Base-by-base conservation (phyloP, 2,113 vertebrate genomes). In the Chrysemys picta region DNA sequence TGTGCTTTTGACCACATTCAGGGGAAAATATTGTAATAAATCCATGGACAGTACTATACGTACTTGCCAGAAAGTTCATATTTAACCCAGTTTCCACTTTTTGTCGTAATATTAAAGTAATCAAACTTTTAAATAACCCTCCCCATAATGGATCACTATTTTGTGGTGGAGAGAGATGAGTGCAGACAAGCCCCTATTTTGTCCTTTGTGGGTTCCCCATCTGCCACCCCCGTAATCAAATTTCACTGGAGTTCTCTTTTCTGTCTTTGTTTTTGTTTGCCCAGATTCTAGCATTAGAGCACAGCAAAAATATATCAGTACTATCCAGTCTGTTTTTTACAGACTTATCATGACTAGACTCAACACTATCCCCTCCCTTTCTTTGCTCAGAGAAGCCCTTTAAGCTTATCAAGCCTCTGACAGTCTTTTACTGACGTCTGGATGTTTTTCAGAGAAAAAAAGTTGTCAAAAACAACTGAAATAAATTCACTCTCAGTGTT, bases 331-430 rank as follows among this genome's bases (percentile, higher is more conserved):
- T 95, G 90, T 89, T 96, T 96, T 89, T 89, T 84, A 85, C 89
- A 62, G 82, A 94, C 80, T 96, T 97, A 93, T 96, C 96, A 2
- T 47, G 88, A 82, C 87, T 91, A 62, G 84, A 69, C 96, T 95
- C 94, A 96, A 90, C 75, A 92, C 49, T 85, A 94, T 72, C 53
- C 14, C 85, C 47, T 76, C 92, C 93, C 90, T 96, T 88, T 94
- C 69, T 93, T 84, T 94, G 93, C 89, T 91, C 38, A 90, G 80
- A 35, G 57, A 4, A 78, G 84, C 4, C 85, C 35, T 94, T 84
- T 87, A 84, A 93, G 90, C 85, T 98, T 98, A 98, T 98, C 98
- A 96, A 25, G 84, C 78, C 76, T 52, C 65, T 94, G 75, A 93
- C 97, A 97, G 97, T 91, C 91, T 93, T 95, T 90, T n/a, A n/a